These are phyloP conservation scores for Propithecus perrieri DNA, from an alignment of 2,797 vertebrate species.

Conservation along the genomic window DNA sequence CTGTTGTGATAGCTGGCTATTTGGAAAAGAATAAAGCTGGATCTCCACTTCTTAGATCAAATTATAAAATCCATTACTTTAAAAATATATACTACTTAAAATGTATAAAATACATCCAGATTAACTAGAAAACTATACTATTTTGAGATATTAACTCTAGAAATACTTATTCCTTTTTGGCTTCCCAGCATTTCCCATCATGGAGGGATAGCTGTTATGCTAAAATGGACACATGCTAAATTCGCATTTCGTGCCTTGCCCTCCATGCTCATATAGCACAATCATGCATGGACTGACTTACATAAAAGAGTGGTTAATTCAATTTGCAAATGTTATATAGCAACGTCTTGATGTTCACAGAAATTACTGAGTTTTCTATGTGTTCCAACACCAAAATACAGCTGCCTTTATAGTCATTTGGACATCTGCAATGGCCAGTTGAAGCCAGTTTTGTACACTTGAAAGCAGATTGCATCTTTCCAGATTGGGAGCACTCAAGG, in stretches of 20 bases:
- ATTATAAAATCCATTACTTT: not conserved
- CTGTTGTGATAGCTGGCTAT: not conserved
- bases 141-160: not conserved
- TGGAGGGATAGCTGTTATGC: not conserved
- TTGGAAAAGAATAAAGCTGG: not conserved
- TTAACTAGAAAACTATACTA: not conserved
- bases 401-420: not conserved
- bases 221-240: not conserved
- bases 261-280: not conserved
- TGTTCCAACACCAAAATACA: not conserved
- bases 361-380: not conserved
- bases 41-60: not conserved
- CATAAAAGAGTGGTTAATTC: not conserved
- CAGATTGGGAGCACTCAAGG: not conserved
- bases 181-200: not conserved
- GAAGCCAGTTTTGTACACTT: not conserved
- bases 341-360: not conserved
- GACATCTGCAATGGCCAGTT: not conserved
- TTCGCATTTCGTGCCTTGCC: not conserved
- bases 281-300: not conserved
- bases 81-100: not conserved
- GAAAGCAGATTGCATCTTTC: not conserved
- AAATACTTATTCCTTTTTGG: not conserved
- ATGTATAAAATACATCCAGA: not conserved
- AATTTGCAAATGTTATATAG: not conserved